Conservation (phyloP, 92 coral and sea anemone species). For the Phenganax marumi region DNA sequence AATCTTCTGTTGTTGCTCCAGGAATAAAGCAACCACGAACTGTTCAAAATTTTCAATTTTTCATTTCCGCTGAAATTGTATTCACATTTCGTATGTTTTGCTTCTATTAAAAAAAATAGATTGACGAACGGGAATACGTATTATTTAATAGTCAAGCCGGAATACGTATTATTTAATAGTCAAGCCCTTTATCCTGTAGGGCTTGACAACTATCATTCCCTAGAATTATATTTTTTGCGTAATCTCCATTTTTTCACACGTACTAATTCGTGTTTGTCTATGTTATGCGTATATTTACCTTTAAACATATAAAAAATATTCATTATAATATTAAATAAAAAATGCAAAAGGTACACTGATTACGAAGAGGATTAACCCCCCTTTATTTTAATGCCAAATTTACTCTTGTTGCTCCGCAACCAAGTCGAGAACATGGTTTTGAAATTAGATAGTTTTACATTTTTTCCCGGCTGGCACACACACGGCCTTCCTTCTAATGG, state of each 20-base stretch:
- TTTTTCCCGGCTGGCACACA: background rate
- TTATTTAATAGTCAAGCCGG: background rate
- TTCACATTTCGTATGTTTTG: too few species aligned
- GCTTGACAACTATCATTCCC: background rate
- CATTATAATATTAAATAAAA: conserved; percentile 12
- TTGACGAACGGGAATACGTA: background rate
- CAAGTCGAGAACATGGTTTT: background rate
- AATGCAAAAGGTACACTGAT: background rate
- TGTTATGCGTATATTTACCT: background rate
- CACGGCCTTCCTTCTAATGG: background rate
- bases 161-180: too few species aligned
- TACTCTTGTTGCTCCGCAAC: conserved; percentile 30
- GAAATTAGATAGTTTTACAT: background rate
- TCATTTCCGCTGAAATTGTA: background rate
- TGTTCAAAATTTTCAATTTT: too few species aligned
- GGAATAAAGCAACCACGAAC: background rate
- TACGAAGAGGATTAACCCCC: background rate
- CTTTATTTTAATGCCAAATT: conserved; percentile 6
- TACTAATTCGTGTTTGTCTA: too few species aligned
- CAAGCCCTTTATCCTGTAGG: background rate
- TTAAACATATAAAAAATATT: background rate
- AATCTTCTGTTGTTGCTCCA: conserved; percentile 19
- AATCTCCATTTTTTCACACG: background rate
- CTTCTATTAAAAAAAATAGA: background rate
- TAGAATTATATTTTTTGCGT: background rate